Percentiles rank a stretch among this genome's conserved stretches.
Conservation (phyloP, 2,797 vertebrate species). For the Poeciliopsis gracilis region DNA sequence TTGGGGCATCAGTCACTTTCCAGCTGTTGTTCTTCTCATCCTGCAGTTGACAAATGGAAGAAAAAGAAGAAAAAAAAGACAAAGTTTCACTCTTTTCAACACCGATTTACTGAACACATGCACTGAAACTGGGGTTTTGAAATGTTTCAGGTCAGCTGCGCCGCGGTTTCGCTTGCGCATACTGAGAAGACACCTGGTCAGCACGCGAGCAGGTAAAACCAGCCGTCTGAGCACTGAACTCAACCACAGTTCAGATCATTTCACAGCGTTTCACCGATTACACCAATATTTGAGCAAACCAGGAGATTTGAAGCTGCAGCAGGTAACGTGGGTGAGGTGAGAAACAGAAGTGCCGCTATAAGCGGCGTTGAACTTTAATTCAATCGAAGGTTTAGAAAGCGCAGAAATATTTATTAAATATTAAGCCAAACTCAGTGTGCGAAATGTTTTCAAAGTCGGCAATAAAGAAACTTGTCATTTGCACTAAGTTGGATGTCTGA, state of each 20-base stretch:
- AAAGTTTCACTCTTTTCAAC: neutral
- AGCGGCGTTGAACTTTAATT: neutral
- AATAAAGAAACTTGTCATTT: neutral
- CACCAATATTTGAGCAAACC: neutral
- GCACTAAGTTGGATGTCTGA: neutral
- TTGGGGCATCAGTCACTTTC: constrained; percentile 4
- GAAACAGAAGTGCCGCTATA: too few relatives aligned
- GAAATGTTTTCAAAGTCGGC: neutral
- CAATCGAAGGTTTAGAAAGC: neutral
- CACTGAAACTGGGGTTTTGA: neutral
- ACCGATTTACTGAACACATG: neutral
- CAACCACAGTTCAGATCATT: neutral
- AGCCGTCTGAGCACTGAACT: neutral
- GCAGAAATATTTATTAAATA: neutral
- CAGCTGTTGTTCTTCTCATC: constrained; percentile 23
- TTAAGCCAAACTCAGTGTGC: neutral
- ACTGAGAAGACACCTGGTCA: neutral
- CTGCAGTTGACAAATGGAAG: constrained; percentile 15
- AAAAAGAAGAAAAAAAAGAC: neutral
- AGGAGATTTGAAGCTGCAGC: neutral
- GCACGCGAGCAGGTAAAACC: neutral
- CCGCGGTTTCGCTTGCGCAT: neutral
- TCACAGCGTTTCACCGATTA: neutral
- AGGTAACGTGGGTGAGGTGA: too few relatives aligned
- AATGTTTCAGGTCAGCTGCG: neutral